Conservation (phyloP, 2,888 invertebrate species). For the Conistra vaccinii region DNA sequence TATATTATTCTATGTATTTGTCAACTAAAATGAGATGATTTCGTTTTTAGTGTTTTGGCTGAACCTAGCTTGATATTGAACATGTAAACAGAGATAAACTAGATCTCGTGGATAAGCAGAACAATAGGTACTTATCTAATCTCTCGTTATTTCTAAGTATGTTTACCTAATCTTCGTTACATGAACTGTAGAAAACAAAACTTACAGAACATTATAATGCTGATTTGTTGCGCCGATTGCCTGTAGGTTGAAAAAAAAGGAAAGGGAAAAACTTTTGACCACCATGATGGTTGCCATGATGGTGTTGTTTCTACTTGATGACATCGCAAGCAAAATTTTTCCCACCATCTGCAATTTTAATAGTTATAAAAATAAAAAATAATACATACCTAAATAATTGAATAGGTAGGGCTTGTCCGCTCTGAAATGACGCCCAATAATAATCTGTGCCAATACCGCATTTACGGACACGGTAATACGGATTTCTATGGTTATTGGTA, state of each 20-base stretch:
- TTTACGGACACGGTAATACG: no score
- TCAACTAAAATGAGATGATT: neutral
- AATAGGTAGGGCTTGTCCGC: neutral
- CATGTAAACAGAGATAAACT: constrained; percentile 24
- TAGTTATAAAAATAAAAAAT: neutral
- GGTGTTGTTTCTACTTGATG: constrained; percentile 90
- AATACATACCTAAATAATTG: neutral
- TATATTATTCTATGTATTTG: neutral
- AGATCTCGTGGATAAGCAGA: constrained; percentile 28
- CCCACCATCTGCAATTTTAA: constrained; percentile 90
- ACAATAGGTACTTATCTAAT: constrained; percentile 30
- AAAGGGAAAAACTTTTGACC: constrained; percentile 92
- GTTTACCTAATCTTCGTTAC: neutral
- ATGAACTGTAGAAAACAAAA: constrained; percentile 39
- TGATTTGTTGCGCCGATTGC: constrained; percentile 82
- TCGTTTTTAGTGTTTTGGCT: neutral
- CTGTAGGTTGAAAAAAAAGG: constrained; percentile 94
- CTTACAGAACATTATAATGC: constrained; percentile 86
- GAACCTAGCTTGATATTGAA: neutral
- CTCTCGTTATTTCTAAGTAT: neutral
- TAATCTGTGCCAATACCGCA: no score
- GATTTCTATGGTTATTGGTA: no score
- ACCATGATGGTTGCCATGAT: constrained; percentile 93
- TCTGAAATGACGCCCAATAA: no score
- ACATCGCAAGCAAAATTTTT: constrained; percentile 92